phyloP scores from a whole-genome alignment of 2,797 vertebrate genomes.

The Botia kubotai region DNA sequence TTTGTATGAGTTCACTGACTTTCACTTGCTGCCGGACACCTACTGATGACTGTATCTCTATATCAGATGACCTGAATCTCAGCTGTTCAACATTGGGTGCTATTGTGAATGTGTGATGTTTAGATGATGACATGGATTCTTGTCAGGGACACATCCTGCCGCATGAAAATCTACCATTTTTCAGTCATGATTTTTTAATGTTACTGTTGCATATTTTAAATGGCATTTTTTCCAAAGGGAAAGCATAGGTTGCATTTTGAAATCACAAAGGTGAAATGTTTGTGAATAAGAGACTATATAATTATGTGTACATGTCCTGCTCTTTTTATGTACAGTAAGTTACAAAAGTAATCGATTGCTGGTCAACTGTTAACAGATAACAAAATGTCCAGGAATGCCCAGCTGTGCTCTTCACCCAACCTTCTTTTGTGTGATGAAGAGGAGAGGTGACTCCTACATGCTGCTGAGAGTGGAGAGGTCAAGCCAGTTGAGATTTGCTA shows the following conservation, averaged over 20 bases:
- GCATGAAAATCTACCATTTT: not conserved
- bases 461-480: conserved; percentile 34
- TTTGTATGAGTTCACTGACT: not conserved
- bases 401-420: not conserved
- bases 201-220: not conserved
- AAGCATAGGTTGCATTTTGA: not conserved
- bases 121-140: not conserved
- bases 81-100: no score
- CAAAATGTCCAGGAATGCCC: not conserved
- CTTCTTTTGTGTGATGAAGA: conserved; percentile 8
- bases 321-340: not conserved
- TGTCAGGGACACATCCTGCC: not conserved
- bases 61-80: no score
- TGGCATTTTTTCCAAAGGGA: not conserved
- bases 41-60: not conserved
- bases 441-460: conserved; percentile 27
- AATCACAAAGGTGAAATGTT: not conserved
- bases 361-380: not conserved
- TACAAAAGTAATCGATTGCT: not conserved
- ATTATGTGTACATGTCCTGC: not conserved
- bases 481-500: conserved; percentile 55
- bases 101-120: no score
- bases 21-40: not conserved
- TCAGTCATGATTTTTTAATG: not conserved
- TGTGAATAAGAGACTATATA: not conserved